phyloP scores from a whole-genome alignment of 2,888 invertebrate genomes.

The Cerceris ruficornis region DNA sequence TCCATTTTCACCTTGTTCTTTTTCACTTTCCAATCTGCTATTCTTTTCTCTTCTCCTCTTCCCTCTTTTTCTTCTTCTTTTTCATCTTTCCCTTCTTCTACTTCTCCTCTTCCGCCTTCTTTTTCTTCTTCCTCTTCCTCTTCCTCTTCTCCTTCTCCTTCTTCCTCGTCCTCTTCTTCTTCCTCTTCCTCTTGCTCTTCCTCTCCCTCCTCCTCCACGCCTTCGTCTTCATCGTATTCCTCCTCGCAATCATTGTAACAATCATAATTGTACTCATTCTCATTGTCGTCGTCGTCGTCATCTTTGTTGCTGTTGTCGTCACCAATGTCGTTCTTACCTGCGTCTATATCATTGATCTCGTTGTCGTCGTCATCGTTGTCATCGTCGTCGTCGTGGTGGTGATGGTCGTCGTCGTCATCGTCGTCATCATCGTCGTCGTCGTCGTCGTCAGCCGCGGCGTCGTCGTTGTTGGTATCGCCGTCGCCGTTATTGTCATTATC shows the following conservation, averaged over 20 bases:
- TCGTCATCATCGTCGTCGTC: neutral
- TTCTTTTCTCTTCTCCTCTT: no score
- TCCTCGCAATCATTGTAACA: neutral
- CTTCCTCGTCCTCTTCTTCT: neutral
- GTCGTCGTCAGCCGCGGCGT: neutral
- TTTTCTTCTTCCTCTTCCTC: no score
- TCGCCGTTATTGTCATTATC: neutral
- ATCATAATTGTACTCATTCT: neutral
- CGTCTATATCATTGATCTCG: neutral
- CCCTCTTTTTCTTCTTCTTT: no score
- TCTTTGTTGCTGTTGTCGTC: constrained; percentile 6
- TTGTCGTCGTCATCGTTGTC: neutral
- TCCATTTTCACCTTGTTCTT: no score
- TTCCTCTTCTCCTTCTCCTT: neutral
- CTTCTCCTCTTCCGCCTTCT: no score
- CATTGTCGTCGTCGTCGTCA: constrained; percentile 9
- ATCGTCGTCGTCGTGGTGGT: neutral
- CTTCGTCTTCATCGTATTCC: constrained; percentile 4
- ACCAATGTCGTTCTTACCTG: neutral
- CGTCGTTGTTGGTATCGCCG: neutral
- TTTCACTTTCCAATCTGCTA: no score
- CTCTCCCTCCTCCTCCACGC: constrained; percentile 32
- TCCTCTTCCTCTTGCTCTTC: constrained; percentile 77
- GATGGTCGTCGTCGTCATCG: neutral
- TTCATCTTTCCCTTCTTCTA: no score